phyloP scores from a whole-genome alignment of 2,797 vertebrate species.

The Neoniphon sammara region DNA sequence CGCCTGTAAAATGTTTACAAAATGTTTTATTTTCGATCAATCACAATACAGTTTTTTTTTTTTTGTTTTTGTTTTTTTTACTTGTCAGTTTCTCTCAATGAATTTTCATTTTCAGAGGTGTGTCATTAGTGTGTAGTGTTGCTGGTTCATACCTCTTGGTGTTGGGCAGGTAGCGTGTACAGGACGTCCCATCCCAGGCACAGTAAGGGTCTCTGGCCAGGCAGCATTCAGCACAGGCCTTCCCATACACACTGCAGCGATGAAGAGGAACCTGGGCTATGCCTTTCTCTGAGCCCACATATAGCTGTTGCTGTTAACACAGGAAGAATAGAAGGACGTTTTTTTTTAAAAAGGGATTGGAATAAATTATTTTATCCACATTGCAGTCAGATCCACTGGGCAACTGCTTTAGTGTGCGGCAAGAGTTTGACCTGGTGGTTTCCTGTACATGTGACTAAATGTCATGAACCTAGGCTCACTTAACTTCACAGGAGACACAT shows the following conservation, averaged over 20 bases:
- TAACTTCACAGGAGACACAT: no score
- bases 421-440: no score
- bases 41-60: no score
- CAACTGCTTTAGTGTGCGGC: no score
- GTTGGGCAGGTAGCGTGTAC: slow-evolving; percentile 92
- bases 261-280: slow-evolving; percentile 92
- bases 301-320: slow-evolving; percentile 92
- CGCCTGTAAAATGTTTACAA: slow-evolving; percentile 80
- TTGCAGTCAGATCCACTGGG: no score
- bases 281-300: slow-evolving; percentile 86
- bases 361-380: no score
- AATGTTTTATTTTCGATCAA: no score
- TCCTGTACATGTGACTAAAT: no score
- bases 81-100: neutral
- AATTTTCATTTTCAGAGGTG: neutral
- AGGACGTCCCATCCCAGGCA: slow-evolving; percentile 91
- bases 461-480: no score
- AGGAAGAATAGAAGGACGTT: neutral
- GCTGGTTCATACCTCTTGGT: slow-evolving; percentile 86
- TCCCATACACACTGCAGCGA: slow-evolving; percentile 91
- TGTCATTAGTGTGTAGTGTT: neutral
- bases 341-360: neutral
- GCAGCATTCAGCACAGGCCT: slow-evolving; percentile 94
- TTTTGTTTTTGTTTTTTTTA: no score
- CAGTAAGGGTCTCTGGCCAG: slow-evolving; percentile 94